Conservation (phyloP, 2,888 invertebrate genomes). For the Cordilura impudica region DNA sequence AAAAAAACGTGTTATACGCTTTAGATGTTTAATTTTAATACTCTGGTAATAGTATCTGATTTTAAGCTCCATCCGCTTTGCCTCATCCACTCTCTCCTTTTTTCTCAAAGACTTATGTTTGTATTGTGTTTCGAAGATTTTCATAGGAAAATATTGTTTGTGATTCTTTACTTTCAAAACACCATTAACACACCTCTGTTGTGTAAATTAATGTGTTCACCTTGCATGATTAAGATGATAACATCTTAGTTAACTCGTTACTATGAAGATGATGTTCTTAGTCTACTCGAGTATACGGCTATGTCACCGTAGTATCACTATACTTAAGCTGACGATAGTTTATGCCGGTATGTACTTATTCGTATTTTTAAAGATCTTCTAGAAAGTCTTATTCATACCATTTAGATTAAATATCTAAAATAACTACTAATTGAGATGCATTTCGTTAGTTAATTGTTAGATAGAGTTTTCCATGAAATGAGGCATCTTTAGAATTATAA, state of each 20-base stretch:
- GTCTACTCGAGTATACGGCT: not conserved
- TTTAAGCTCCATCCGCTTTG: not conserved
- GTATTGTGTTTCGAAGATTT: conserved; percentile 19
- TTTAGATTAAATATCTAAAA: conserved; percentile 60
- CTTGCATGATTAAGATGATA: conserved; percentile 64
- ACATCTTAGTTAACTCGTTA: conserved; percentile 41
- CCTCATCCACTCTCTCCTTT: not conserved
- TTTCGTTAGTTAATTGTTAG: conserved; percentile 61
- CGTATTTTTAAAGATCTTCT: conserved; percentile 9
- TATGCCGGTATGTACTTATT: conserved; percentile 23
- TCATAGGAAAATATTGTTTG: conserved; percentile 56
- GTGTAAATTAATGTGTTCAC: conserved; percentile 62
- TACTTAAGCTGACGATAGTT: not conserved
- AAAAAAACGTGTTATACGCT: conserved; percentile 26
- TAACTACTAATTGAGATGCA: conserved; percentile 62
- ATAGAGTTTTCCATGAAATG: conserved; percentile 27
- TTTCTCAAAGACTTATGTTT: not conserved
- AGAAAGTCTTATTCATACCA: conserved; percentile 36
- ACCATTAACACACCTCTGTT: conserved; percentile 60
- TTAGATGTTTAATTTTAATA: conserved; percentile 42
- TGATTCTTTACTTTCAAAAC: conserved; percentile 58
- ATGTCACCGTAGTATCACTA: not conserved
- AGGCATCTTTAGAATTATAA: conserved; percentile 14
- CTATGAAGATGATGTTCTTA: conserved; percentile 12
- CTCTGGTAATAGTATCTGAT: conserved; percentile 23